Conservation (phyloP, 2,888 invertebrate genomes). For the Nycteola revayana region DNA sequence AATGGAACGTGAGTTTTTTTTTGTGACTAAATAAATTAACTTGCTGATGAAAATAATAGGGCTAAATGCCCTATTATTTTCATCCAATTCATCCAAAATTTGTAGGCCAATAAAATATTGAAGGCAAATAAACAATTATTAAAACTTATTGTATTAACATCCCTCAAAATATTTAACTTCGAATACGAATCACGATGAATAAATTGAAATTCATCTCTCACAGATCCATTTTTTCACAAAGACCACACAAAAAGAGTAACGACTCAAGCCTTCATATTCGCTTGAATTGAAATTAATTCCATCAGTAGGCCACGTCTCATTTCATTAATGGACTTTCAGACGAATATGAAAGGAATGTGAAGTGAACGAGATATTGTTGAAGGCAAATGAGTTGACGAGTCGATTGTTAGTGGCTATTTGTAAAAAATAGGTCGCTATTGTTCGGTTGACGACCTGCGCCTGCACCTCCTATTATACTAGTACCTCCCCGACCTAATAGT, state of each 20-base stretch:
- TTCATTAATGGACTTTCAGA: conserved; percentile 39
- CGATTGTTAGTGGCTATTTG: conserved; percentile 61
- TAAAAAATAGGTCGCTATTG: conserved; percentile 60
- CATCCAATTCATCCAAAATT: too few species aligned
- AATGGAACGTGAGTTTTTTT: too few species aligned
- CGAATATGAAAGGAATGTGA: conserved; percentile 48
- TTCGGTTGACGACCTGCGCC: conserved; percentile 57
- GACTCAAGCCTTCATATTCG: conserved; percentile 25
- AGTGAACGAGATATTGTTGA: conserved; percentile 53
- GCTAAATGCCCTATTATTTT: too few species aligned
- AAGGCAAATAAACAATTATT: too few species aligned
- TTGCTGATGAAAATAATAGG: too few species aligned
- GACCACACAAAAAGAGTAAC: conserved; percentile 17
- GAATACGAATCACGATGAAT: too few species aligned
- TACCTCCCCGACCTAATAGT: conserved; percentile 28
- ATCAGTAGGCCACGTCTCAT: conserved; percentile 33
- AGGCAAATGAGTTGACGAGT: conserved; percentile 59
- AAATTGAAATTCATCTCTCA: too few species aligned
- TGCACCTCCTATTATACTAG: conserved; percentile 27
- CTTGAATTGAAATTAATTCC: conserved; percentile 37
- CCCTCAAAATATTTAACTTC: too few species aligned
- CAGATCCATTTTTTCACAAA: conserved; percentile 17
- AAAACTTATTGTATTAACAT: too few species aligned
- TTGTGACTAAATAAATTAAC: too few species aligned
- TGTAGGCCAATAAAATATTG: too few species aligned